Evolutionary conservation across 2,888 invertebrate genomes (phyloP).

Genomic region (Amphipyra tragopoginis): DNA sequence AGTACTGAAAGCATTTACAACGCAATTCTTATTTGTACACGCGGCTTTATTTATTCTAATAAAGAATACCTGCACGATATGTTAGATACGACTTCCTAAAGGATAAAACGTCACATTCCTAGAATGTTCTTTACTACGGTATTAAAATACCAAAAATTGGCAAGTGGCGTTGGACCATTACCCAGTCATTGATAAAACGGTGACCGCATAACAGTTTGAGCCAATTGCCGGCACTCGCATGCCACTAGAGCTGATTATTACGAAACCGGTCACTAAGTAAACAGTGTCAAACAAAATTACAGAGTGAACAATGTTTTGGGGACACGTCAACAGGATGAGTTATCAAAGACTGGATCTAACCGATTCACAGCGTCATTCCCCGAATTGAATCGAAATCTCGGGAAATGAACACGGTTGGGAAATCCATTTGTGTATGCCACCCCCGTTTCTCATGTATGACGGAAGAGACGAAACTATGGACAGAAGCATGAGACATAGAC

Average conservation of each 20-base stretch:
- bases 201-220: slow-evolving; percentile 69
- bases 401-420: not conserved
- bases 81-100: not conserved
- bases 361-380: not conserved
- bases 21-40: slow-evolving; percentile 13
- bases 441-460: too few relatives aligned
- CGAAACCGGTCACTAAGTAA: slow-evolving; percentile 53
- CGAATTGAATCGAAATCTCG: not conserved
- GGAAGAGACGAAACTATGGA: too few relatives aligned
- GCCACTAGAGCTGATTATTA: slow-evolving; percentile 62
- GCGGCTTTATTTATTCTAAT: slow-evolving; percentile 1
- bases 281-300: slow-evolving; percentile 44
- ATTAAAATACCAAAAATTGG: slow-evolving; percentile 42
- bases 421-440: not conserved
- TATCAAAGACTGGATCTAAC: slow-evolving; percentile 20
- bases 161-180: slow-evolving; percentile 42
- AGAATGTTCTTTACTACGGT: slow-evolving; percentile 15
- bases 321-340: slow-evolving; percentile 29
- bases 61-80: slow-evolving; percentile 7
- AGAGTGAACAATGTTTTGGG: slow-evolving; percentile 29
- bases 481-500: too few relatives aligned
- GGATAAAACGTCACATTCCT: not conserved
- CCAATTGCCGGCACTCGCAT: slow-evolving; percentile 67
- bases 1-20: slow-evolving; percentile 16
- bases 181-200: slow-evolving; percentile 68